Base-by-base conservation (phyloP, 2,888 invertebrate genomes). In the Catocala sponsa region DNA sequence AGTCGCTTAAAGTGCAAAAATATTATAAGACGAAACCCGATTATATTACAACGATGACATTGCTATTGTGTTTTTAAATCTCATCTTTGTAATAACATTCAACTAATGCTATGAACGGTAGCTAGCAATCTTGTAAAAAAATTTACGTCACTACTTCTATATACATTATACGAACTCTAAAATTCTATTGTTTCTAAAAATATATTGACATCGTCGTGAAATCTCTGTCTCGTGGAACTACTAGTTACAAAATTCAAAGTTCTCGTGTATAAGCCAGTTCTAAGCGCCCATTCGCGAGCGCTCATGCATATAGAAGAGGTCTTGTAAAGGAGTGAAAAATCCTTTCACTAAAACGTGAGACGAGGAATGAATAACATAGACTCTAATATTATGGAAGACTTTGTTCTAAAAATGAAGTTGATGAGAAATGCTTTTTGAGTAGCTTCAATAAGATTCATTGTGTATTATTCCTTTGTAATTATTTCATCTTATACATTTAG, bases 301-400 rank as follows among this genome's bases (percentile, higher is more conserved):
- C 52, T 66, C 72, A 68, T 75, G 75, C 75, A 71, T 74, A 74
- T 49, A 69, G 57, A 75, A 62, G 53, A 72, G 65, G 43, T 78
- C 56, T 65, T 61, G 55, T 53, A 53, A 60, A 63, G 53, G 59
- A 65, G 57, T 0, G 47, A 53, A 56, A 68, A 59, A 61, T 75
- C 64, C 63, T 70, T 62, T 59, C 54, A 78, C 48, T 7, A 35
- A 43, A 13, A 55, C 69, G 57, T 63, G 59, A 56, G 63, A 65
- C 47, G 59, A 49, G 55, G 58, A 59, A 68, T 72, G 62, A 65
- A 62, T 59, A 66, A 61, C 60, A 62, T 54, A 63, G 51, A 54
- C 62, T 47, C 38, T 62, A 35, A 44, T 66, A 63, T 62, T 57
- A 62, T 63, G 60, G 41, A 44, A 61, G 54, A 53, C 35, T 48